Evolutionary conservation across 2,797 vertebrate genomes (phyloP), one percentile per base, ranked within the genome.

Genomic region (Zalophus californianus): DNA sequence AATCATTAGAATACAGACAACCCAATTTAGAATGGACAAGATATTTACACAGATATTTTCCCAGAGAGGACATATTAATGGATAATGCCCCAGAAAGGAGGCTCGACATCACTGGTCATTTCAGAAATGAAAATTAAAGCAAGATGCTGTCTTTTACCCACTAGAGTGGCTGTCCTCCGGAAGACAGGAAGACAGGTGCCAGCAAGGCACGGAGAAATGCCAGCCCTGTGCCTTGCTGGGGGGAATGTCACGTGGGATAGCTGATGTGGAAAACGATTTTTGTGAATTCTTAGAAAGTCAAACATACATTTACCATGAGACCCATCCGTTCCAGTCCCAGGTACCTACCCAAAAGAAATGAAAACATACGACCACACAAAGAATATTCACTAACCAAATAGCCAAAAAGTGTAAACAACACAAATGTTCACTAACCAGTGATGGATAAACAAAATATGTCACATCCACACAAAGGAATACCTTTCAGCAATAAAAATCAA

Each of bases 191-290:
- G 70, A 27, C 38, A 27, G 23, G 38, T 8, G 38, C 21, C 7
- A 0, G 11, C 3, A 10, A 35, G 35, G 13, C 21, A 5, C 1
- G 5, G 21, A 14, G 16, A 21, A 38, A 7, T 2, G 21, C 68
- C 11, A 3, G 10, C 20, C 15, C 23, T 11, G 6, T 4, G 11
- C 4, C 20, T 21, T 2, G 10, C 68, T 41, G 35, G 35, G 4
- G 6, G 23, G 38, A 44, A 23, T 12, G 13, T 2, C 11, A 12
- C 1, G 0, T 0, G 6, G 70, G 11, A 41, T 1, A 14, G 70
- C 38, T 23, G 5, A 44, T 0, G 12, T 7, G 1, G 38, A 27
- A 25, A 2, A 14, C 13, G 21, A 44, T 8, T 15, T 27, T 4
- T 73, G 13, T 27, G 14, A 44, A 14, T 44, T 73, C 38, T 15